Base-by-base conservation (phyloP, 2,888 invertebrate genomes). In the Odontothrips loti region DNA sequence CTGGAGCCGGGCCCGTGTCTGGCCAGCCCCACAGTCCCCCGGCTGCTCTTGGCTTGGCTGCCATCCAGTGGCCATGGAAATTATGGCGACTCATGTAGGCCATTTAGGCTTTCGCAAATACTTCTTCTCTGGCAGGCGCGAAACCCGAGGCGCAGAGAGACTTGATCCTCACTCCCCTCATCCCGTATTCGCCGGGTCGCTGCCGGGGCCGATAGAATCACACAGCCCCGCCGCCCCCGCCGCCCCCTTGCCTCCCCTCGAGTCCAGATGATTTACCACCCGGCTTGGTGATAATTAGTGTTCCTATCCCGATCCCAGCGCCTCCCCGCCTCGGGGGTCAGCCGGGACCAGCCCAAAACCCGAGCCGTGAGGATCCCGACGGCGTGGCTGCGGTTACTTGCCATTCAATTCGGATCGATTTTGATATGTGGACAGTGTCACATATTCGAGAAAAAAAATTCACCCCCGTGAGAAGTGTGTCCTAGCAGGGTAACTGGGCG, bases 61-160 rank as follows among this genome's bases (percentile, higher is more conserved):
- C 11, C 68, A 23, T 75, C 68, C 68, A 75, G 68, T 27, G 68
- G 68, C 68, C 68, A 75, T 75, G 68, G 68, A 27, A 75, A 75
- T 75, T 75, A 75, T 75, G 68, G 68, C 68, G 68, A 75, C 68
- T 75, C 68, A 75, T 75, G 68, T 75, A 75, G 68, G 68, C 68
- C 68, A 75, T 75, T 75, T 75, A 75, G 68, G 68, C 68, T 27
- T 75, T 75, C 68, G 68, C 68, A 27, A 75, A 75, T 75, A 75
- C 68, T 75, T 75, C 68, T 75, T 11, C 68, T 17, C 20, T 20
- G 58, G 58, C 58, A 17, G 8, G n/a, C 68, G 68, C 68, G 23
- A 4, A 1, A n/a, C n/a, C 63, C 23, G 23, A 63, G 68, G 68
- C 15, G 51, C 15, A 10, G 51, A 51, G 3, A 20, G 51, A 43